Conservation (phyloP, 37 sponge, comb jelly and placozoan species). For the Spongilla lacustris region DNA sequence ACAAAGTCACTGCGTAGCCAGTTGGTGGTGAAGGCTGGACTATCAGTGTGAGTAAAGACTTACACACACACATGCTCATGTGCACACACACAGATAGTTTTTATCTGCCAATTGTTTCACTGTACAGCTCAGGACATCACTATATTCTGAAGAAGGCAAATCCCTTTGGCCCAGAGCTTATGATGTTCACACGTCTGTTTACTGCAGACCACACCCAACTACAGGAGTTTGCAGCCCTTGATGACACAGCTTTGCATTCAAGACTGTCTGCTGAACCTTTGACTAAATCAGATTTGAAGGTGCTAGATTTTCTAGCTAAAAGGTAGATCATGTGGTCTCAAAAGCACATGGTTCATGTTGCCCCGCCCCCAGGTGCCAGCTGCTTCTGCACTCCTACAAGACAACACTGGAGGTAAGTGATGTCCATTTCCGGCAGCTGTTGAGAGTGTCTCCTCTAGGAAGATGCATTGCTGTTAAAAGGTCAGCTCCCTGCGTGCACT, state of each 20-base stretch:
- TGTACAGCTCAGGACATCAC: constrained; percentile 47
- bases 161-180: constrained; percentile 47
- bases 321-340: constrained; percentile 38
- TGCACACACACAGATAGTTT: neutral
- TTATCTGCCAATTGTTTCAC: neutral
- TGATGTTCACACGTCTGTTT: constrained; percentile 60
- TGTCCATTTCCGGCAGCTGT: neutral
- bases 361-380: constrained; percentile 34
- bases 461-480: neutral
- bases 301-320: constrained; percentile 61
- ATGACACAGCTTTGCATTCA: neutral
- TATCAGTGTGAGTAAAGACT: constrained; percentile 24
- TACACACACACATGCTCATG: neutral
- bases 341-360: neutral
- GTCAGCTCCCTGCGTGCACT: neutral
- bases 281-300: constrained; percentile 20
- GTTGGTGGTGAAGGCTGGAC: neutral
- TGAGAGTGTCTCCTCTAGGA: constrained; percentile 2
- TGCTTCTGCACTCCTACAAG: constrained; percentile 56
- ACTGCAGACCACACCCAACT: constrained; percentile 46
- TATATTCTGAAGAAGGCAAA: neutral
- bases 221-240: neutral
- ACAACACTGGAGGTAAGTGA: constrained; percentile 30
- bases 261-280: neutral
- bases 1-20: constrained; percentile 20